Conservation (phyloP, 2,113 vertebrate species). For the Trochalopteron elliotii region DNA sequence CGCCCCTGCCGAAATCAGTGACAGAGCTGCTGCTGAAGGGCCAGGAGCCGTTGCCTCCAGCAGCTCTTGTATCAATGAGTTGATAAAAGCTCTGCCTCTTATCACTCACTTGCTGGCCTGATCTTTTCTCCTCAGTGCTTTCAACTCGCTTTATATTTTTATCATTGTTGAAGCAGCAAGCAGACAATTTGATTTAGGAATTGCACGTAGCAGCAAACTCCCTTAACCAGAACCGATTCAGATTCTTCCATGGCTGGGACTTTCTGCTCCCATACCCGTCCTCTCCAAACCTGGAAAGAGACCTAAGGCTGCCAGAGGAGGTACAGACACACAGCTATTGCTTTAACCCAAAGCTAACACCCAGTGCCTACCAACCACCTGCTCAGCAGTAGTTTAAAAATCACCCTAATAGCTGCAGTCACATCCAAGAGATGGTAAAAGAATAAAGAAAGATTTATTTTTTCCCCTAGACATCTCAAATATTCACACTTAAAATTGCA, state of each 20-base stretch:
- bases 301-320: neutral
- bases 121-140: neutral
- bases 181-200: neutral
- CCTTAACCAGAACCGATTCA: neutral
- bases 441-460: neutral
- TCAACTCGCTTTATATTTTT: neutral
- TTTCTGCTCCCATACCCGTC: neutral
- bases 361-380: neutral
- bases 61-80: neutral
- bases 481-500: neutral
- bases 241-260: neutral
- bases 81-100: constrained; percentile 3
- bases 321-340: neutral
- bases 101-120: neutral
- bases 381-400: neutral
- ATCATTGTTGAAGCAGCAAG: neutral
- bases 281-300: neutral
- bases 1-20: neutral
- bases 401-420: neutral
- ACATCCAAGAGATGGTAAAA: neutral
- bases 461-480: neutral
- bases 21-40: neutral
- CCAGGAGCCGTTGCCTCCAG: neutral
- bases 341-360: neutral
- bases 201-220: neutral